Base-by-base conservation (phyloP, 1,140 invertebrate genomes). In the Listronotus bonariensis region DNA sequence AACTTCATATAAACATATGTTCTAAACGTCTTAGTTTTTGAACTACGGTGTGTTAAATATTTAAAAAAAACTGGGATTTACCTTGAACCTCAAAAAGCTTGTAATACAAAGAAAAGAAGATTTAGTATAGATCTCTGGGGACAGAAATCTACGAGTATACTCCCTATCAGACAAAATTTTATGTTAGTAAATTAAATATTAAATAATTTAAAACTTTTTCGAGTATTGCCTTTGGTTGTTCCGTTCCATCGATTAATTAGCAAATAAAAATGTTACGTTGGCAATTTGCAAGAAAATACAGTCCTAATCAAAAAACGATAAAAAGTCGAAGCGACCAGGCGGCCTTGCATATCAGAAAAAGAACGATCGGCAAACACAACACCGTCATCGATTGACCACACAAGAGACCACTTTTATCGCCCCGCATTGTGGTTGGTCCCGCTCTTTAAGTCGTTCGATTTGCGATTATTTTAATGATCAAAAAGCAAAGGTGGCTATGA, bases 381-480 rank as follows among this genome's bases (percentile, higher is more conserved):
- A 36, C 49, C 31, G 49, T n/a, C 49, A 32, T 38, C 31, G 31
- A 52, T 52, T 52, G 49, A 52, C 49, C 49, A 52, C 49, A 52
- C 49, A 52, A 52, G 49, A 48, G 32, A 8, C 26, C 31, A 52
- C 31, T 36, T 36, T 36, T 36, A 38, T 34, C 49, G 34, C 49
- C 8, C 17, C 49, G 49, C 49, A 32, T 38, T 48, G 45, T 48
- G 18, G 49, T 34, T 52, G 49, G 49, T 52, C 49, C 26, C 3
- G n/a, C 49, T 52, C 31, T 52, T 52, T 52, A 52, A 52, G 12
- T 52, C 26, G 31, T 20, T 8, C 31, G 49, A 52, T 52, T 52
- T 18, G 34, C 49, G 49, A 52, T 52, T 52, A 48, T 52, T 52
- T 52, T 52, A 36, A 52, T 38, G 49, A 52, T 52, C 31, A 52